Conservation (phyloP, 2,113 vertebrate species). For the Oplegnathus fasciatus region DNA sequence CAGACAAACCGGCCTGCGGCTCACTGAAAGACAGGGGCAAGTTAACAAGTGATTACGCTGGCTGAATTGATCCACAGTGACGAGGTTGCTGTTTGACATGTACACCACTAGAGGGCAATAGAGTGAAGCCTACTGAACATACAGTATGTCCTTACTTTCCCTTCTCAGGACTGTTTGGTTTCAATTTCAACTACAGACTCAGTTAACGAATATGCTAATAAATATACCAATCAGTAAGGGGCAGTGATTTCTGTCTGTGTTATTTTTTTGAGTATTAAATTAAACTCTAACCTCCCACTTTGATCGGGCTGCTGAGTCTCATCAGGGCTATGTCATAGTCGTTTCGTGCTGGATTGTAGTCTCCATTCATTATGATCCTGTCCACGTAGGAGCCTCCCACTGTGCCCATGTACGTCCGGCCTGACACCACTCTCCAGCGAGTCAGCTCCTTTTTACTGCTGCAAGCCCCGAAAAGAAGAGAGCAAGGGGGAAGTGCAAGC, state of each 20-base stretch:
- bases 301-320: slow-evolving; percentile 86
- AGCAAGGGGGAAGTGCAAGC: neutral
- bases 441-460: slow-evolving; percentile 72
- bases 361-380: slow-evolving; percentile 84
- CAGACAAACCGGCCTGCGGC: slow-evolving; percentile 88
- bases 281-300: slow-evolving; percentile 82
- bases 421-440: slow-evolving; percentile 87
- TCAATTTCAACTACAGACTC: neutral
- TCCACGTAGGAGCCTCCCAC: slow-evolving; percentile 82
- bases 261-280: neutral
- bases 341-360: slow-evolving; percentile 61
- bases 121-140: neutral
- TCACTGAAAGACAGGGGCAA: slow-evolving; percentile 70
- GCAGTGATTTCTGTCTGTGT: neutral
- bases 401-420: slow-evolving; percentile 75
- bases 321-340: slow-evolving; percentile 91
- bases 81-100: neutral
- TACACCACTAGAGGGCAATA: slow-evolving; percentile 42
- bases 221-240: neutral
- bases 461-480: neutral
- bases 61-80: neutral
- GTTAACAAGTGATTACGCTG: neutral
- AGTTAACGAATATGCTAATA: neutral
- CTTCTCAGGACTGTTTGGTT: neutral
- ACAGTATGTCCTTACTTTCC: neutral